Conservation (phyloP, 2,888 invertebrate genomes). For the Andrena minutula region DNA sequence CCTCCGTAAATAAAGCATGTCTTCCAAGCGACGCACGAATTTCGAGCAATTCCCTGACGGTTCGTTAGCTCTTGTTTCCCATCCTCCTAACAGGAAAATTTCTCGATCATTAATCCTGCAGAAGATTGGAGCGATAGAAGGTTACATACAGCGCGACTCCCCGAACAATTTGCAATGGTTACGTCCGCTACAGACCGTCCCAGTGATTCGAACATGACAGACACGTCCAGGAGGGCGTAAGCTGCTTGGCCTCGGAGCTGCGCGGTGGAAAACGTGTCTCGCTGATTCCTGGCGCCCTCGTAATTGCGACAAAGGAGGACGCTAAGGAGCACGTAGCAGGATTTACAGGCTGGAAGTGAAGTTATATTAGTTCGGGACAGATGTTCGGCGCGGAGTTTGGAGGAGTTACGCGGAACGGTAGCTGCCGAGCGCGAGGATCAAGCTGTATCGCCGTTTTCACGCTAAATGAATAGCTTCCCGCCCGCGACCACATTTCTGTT, state of each 20-base stretch:
- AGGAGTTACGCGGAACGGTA: constrained; percentile 4
- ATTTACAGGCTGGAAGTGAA: neutral
- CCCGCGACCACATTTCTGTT: too few species aligned
- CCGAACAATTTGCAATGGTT: too few species aligned
- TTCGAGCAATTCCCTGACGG: neutral
- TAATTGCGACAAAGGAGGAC: neutral
- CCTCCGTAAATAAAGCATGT: neutral
- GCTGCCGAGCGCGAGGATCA: neutral
- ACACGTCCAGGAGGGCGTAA: neutral
- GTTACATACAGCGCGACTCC: too few species aligned
- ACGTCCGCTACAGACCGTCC: too few species aligned
- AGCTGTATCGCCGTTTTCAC: neutral
- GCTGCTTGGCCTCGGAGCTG: neutral
- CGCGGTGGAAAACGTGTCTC: neutral
- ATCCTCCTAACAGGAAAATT: too few species aligned
- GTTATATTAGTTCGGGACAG: neutral
- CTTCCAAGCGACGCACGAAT: neutral
- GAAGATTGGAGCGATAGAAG: neutral
- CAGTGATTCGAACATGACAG: neutral
- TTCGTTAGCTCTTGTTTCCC: neutral
- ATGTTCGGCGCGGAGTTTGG: neutral
- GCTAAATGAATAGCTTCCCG: constrained; percentile 16
- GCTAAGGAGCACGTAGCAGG: neutral
- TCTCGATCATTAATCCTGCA: neutral
- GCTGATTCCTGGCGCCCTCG: neutral